phyloP scores from a whole-genome alignment of 2,113 vertebrate species.

The Semnornis frantzii region DNA sequence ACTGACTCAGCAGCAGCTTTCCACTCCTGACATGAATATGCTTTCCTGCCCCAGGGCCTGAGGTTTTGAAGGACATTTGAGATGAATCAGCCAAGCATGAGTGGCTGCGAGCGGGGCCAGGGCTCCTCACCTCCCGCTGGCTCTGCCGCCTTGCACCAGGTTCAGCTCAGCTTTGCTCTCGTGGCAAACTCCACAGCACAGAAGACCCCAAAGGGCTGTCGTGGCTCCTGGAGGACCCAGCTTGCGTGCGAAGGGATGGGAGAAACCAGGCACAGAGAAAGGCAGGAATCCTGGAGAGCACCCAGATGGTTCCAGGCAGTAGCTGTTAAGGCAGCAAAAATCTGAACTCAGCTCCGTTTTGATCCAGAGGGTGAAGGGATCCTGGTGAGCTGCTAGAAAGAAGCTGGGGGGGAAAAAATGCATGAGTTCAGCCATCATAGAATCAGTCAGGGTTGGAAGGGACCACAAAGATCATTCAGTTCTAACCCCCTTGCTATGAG shows the following conservation, averaged over 20 bases:
- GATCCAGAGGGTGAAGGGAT: background rate
- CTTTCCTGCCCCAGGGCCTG: background rate
- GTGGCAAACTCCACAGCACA: fast-evolving
- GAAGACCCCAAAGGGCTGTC: background rate
- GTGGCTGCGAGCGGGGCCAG: background rate
- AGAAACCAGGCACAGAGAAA: background rate
- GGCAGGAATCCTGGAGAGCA: background rate
- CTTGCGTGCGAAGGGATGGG: background rate
- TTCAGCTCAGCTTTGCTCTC: fast-evolving
- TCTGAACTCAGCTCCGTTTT: fast-evolving
- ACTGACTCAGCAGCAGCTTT: constrained; percentile 39
- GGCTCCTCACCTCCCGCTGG: fast-evolving
- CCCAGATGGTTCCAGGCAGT: background rate
- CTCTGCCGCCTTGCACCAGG: fast-evolving
- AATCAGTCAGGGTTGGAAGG: too few relatives aligned
- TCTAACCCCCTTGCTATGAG: too few relatives aligned
- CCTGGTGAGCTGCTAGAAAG: background rate
- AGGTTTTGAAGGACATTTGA: background rate
- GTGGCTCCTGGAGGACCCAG: background rate
- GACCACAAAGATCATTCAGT: too few relatives aligned
- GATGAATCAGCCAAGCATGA: background rate
- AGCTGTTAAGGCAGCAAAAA: background rate
- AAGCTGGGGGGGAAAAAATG: background rate
- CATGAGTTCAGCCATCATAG: background rate
- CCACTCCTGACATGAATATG: background rate